Conservation (phyloP, 2,113 vertebrate genomes). For the Pterocles gutturalis region DNA sequence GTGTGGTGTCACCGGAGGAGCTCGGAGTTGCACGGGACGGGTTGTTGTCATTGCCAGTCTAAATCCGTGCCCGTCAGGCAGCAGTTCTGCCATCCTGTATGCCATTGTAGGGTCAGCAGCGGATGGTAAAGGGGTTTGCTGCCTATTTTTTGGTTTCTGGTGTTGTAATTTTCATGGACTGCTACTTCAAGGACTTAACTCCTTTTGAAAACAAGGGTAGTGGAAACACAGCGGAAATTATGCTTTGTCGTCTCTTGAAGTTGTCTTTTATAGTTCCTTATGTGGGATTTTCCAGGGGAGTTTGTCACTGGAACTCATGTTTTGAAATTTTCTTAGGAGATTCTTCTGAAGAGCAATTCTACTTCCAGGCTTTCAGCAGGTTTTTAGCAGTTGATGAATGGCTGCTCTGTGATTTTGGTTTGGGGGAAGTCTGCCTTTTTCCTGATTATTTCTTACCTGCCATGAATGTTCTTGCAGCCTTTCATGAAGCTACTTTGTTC, state of each 20-base stretch:
- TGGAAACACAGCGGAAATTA: background rate
- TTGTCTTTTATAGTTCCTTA: background rate
- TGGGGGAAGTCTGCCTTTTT: background rate
- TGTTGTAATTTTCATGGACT: background rate
- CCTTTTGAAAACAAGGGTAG: background rate
- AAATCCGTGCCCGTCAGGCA: rapidly evolving
- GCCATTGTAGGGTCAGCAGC: background rate
- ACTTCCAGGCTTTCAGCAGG: background rate
- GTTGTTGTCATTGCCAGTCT: rapidly evolving
- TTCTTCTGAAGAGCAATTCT: background rate
- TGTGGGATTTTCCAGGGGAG: background rate
- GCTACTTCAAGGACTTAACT: background rate
- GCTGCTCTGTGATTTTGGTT: background rate
- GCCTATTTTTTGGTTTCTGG: rapidly evolving
- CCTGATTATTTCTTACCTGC: background rate
- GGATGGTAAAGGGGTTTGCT: background rate
- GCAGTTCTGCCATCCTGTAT: rapidly evolving
- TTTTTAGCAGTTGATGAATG: background rate
- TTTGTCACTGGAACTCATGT: background rate
- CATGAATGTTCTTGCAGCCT: background rate
- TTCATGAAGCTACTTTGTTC: background rate
- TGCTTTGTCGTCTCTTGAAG: rapidly evolving
- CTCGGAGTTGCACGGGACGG: rapidly evolving
- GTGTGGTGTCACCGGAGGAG: rapidly evolving
- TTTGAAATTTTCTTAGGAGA: background rate